Percentiles rank a stretch among this genome's conserved stretches.
These are phyloP conservation scores for Aphaenogaster floridana DNA, from an alignment of 1,140 invertebrate species.

Conservation along the genomic window DNA sequence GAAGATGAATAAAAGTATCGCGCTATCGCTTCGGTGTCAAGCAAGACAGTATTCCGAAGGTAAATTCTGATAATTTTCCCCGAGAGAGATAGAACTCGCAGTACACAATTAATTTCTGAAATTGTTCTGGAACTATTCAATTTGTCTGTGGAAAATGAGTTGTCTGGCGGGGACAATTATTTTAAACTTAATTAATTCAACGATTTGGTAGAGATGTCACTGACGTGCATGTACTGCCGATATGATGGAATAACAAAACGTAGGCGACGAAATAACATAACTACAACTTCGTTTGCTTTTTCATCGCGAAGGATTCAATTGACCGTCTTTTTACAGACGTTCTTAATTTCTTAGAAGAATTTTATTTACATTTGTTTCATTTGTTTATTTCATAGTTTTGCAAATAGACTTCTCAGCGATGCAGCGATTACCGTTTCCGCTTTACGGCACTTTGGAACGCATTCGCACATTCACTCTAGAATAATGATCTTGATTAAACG, in stretches of 20 bases:
- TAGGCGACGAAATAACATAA: background rate
- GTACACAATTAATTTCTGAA: constrained; percentile 35
- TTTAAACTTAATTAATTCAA: constrained; percentile 22
- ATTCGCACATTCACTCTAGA: background rate
- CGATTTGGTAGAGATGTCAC: background rate
- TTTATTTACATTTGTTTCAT: background rate
- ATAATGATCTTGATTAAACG: constrained; percentile 44
- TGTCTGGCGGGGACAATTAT: background rate
- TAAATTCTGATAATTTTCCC: constrained; percentile 38
- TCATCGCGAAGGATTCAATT: background rate
- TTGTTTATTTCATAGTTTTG: background rate
- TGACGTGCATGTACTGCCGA: background rate
- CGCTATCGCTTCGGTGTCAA: background rate
- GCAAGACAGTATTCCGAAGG: background rate
- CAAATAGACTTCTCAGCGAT: constrained; percentile 7
- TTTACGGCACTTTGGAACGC: background rate
- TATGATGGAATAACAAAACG: constrained; percentile 9
- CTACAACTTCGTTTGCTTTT: background rate
- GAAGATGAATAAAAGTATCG: constrained; percentile 8
- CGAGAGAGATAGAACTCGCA: background rate
- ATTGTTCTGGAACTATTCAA: constrained; percentile 29
- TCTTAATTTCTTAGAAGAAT: constrained; percentile 9
- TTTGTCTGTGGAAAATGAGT: constrained; percentile 11
- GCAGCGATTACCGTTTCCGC: background rate
- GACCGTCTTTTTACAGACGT: background rate